Evolutionary conservation across 2,888 invertebrate genomes (phyloP).

Genomic region (Mystacides longicornis): DNA sequence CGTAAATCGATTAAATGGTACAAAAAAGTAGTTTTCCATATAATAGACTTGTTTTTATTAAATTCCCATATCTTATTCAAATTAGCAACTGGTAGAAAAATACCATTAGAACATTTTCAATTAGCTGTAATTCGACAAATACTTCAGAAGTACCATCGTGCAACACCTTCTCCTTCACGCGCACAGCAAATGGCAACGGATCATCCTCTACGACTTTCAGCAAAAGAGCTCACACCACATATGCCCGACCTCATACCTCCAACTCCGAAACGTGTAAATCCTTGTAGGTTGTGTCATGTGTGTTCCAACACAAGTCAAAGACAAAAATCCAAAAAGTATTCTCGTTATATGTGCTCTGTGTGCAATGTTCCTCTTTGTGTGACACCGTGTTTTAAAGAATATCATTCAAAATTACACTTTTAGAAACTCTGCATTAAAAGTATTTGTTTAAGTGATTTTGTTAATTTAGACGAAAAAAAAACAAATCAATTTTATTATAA

Average conservation of each 20-base stretch:
- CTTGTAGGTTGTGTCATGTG: not conserved
- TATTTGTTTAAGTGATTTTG: no score
- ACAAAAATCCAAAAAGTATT: not conserved
- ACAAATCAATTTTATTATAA: no score
- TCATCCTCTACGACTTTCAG: not conserved
- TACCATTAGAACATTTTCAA: not conserved
- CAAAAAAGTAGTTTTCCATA: not conserved
- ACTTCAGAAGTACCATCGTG: not conserved
- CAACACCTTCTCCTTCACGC: not conserved
- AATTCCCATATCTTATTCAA: not conserved
- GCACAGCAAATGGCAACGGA: not conserved
- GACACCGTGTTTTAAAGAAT: not conserved
- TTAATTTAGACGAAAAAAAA: no score
- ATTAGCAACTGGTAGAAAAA: not conserved
- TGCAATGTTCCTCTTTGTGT: not conserved
- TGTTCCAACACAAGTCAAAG: not conserved
- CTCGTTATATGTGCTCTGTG: not conserved
- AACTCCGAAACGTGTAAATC: not conserved
- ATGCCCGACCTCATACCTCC: not conserved
- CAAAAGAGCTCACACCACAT: not conserved
- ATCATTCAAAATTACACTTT: not conserved
- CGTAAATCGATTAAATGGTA: not conserved
- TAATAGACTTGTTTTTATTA: not conserved
- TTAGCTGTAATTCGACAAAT: not conserved
- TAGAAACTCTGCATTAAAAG: not conserved